These are phyloP conservation scores for Cynoglossus semilaevis DNA, from an alignment of 2,113 vertebrate species.

Conservation along the genomic window DNA sequence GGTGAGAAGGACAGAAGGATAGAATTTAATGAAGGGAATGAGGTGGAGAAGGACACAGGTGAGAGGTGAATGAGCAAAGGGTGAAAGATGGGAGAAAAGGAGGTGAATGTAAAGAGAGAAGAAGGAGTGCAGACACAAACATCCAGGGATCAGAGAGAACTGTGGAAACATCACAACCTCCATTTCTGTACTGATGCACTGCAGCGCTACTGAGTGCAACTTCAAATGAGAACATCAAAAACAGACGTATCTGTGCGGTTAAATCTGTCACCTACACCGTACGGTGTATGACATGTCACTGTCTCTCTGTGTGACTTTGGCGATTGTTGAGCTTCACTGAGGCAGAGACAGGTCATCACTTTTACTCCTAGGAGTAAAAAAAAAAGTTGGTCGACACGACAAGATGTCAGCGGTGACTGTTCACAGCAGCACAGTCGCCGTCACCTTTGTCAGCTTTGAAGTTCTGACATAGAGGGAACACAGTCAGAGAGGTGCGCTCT, in stretches of 20 bases:
- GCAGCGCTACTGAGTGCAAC: neutral
- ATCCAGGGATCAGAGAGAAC: constrained; percentile 24
- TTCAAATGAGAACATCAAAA: constrained; percentile 11
- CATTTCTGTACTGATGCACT: constrained; percentile 4
- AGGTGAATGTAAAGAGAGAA: constrained; percentile 22
- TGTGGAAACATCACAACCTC: constrained; percentile 4
- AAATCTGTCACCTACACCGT: constrained; percentile 29
- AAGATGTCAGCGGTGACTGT: constrained; percentile 15
- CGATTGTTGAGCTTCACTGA: constrained; percentile 42
- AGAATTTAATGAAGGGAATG: constrained; percentile 28
- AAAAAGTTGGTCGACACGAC: constrained; percentile 26
- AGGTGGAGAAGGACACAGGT: constrained; percentile 6
- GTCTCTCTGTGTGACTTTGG: constrained; percentile 19
- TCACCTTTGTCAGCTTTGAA: constrained; percentile 25
- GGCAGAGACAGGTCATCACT: constrained; percentile 47
- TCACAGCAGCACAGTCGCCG: constrained; percentile 8
- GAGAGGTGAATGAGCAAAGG: constrained; percentile 16
- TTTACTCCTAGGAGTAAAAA: constrained; percentile 35
- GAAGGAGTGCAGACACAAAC: constrained; percentile 20
- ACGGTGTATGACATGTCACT: constrained; percentile 8
- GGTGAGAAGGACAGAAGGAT: constrained; percentile 15
- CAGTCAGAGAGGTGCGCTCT: constrained; percentile 36
- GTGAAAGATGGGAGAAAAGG: constrained; percentile 2
- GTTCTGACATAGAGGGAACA: constrained; percentile 16
- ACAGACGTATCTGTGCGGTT: neutral